These are phyloP conservation scores for Melolontha melolontha DNA, from an alignment of 2,888 invertebrate genomes.

Conservation along the genomic window DNA sequence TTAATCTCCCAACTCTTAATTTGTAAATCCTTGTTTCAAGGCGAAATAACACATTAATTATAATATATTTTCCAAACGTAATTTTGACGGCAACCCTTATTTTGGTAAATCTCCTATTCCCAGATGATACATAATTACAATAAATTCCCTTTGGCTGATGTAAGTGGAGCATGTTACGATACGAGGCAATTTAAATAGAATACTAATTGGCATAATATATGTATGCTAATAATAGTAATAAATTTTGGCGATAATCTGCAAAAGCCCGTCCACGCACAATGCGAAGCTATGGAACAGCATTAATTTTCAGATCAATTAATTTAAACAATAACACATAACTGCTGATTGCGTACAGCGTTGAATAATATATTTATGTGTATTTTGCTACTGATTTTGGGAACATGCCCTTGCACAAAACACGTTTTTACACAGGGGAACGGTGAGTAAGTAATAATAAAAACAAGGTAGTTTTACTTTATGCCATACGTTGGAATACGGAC, in stretches of 20 bases:
- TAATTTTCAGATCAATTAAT: neutral
- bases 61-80: too few species aligned
- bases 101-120: neutral
- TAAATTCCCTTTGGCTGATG: neutral
- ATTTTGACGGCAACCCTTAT: too few species aligned
- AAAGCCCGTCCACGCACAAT: slow-evolving; percentile 17
- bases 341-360: neutral
- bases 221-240: slow-evolving; percentile 19
- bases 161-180: neutral
- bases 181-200: slow-evolving; percentile 18
- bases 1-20: neutral
- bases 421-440: too few species aligned
- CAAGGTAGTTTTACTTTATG: too few species aligned
- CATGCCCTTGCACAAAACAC: too few species aligned
- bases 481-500: too few species aligned
- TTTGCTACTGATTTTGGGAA: too few species aligned
- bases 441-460: too few species aligned
- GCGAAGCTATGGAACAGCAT: slow-evolving; percentile 13
- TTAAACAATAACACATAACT: neutral
- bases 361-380: neutral
- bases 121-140: slow-evolving; percentile 11
- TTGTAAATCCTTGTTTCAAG: neutral
- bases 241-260: slow-evolving; percentile 4
- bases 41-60: too few species aligned
- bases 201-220: slow-evolving; percentile 18